These are phyloP conservation scores for Leptopilina myrica DNA, from an alignment of 2,888 invertebrate genomes.

Conservation along the genomic window DNA sequence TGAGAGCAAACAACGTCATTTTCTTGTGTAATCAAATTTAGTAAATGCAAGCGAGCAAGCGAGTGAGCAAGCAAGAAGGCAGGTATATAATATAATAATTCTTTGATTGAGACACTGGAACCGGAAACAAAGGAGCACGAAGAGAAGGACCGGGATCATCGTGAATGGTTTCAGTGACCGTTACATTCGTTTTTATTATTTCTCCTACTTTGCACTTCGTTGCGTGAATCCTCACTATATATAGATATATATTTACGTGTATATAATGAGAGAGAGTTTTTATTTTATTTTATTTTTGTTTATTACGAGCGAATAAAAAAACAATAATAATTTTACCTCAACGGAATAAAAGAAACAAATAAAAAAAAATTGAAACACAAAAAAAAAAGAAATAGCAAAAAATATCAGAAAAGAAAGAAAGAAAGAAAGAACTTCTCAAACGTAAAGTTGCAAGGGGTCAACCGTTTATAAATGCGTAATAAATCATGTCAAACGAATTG, in stretches of 20 bases:
- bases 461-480: no score
- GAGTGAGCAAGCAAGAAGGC: neutral
- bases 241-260: no score
- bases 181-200: slow-evolving; percentile 31
- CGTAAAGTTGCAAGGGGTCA: no score
- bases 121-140: slow-evolving; percentile 30
- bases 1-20: slow-evolving; percentile 18
- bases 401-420: no score
- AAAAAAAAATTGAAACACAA: no score
- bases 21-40: slow-evolving; percentile 32
- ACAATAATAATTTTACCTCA: slow-evolving; percentile 17
- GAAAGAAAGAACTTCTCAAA: no score
- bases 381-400: no score
- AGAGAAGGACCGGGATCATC: slow-evolving; percentile 25
- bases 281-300: slow-evolving; percentile 32
- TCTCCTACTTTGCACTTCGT: slow-evolving; percentile 22
- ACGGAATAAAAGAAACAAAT: neutral
- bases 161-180: slow-evolving; percentile 37
- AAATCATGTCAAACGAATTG: no score
- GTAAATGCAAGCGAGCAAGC: neutral
- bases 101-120: neutral
- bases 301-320: neutral
- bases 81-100: no score
- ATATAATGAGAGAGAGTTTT: neutral
- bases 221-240: slow-evolving; percentile 33